Base-by-base conservation (phyloP, 2,888 invertebrate genomes). In the Mimachlamys varia region DNA sequence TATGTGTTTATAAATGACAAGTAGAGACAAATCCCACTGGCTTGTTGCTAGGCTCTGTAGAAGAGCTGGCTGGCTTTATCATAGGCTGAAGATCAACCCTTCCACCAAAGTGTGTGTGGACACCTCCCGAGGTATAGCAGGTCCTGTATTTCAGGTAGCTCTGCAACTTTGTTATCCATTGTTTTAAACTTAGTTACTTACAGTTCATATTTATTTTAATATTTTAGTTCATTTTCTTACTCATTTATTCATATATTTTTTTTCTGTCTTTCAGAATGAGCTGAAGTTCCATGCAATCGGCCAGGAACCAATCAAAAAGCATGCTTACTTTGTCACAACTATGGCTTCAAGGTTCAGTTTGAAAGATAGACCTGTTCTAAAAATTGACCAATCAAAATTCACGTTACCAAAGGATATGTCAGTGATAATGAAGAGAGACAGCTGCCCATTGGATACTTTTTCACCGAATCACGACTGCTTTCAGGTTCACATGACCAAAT, bases 401-500 rank as follows among this genome's bases (percentile, higher is more conserved):
- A 90, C 92, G n/a, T 93, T 96, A 62, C 95, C 96, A 62, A 89
- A 91, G 87, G 92, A 93, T 55, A 92, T 96, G 89, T 76, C 76
- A 33, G 76, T 76, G 76, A 76, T 76, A 76, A 27, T 76, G 76
- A 76, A 76, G 76, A 76, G 33, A 76, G 76, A 76, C 76, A 76
- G 15, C 27, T 33, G 17, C 33, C 33, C 76, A 33, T 76, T 76
- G 38, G 89, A 92, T 22, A 44, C 76, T 27, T 91, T 91, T 88
- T 38, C 92, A 89, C 89, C 92, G 88, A 92, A 91, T 91, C 90
- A 88, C 33, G 90, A 92, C 12, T 96, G 95, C 90, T 94, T 94
- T 88, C 95, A 95, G 91, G 94, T 94, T 90, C 94, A 95, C 91
- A 93, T 95, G 93, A 94, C 94, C 12, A 93, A 94, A 33, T 95